Conservation (phyloP, 2,888 invertebrate species). For the Oxystoma pomonae region DNA sequence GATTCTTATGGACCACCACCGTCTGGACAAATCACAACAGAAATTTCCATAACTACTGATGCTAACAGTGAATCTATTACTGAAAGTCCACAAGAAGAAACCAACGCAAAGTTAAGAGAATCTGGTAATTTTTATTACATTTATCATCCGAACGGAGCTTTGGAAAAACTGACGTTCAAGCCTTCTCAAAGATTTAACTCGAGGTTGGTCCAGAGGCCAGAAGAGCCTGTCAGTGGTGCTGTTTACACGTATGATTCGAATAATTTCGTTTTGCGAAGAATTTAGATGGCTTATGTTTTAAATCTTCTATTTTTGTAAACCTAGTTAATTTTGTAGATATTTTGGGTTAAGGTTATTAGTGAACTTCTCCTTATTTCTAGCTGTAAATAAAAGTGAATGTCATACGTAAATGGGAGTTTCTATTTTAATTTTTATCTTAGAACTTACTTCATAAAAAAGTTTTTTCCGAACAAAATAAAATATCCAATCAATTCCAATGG, state of each 20-base stretch:
- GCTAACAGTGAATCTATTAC: neutral
- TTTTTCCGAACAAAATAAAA: too few relatives aligned
- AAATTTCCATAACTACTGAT: neutral
- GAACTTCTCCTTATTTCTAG: too few relatives aligned
- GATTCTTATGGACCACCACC: neutral
- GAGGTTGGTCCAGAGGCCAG: neutral
- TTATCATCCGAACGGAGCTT: constrained; percentile 1
- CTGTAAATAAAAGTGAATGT: too few relatives aligned
- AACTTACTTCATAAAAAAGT: too few relatives aligned
- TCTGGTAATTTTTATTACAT: neutral
- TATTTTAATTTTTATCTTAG: too few relatives aligned
- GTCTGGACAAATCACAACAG: neutral
- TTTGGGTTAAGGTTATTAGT: too few relatives aligned
- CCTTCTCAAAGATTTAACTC: neutral
- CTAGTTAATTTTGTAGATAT: neutral
- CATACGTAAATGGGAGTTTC: too few relatives aligned
- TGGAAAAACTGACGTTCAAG: neutral
- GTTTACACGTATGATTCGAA: constrained; percentile 1
- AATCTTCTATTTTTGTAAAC: neutral
- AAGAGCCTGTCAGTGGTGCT: neutral
- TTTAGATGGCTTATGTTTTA: too few relatives aligned
- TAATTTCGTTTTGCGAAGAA: neutral
- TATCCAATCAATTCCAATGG: too few relatives aligned
- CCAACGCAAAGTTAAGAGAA: neutral
- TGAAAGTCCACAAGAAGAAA: neutral